Conservation (phyloP, 2,113 vertebrate genomes). For the Tragelaphus buxtoni region DNA sequence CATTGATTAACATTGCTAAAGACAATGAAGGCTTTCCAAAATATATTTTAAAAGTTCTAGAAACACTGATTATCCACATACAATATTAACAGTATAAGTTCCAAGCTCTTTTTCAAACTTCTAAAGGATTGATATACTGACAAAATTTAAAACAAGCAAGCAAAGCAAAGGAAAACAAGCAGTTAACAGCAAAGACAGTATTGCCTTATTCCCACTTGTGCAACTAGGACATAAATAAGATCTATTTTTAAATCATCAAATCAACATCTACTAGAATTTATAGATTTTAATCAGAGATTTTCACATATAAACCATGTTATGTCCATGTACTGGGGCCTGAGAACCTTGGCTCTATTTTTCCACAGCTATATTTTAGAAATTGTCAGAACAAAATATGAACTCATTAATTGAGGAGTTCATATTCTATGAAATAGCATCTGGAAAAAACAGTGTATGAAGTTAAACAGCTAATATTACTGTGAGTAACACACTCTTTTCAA, state of each 20-base stretch:
- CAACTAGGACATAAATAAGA: not conserved
- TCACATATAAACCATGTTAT: not conserved
- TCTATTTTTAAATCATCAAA: not conserved
- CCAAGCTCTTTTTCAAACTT: not conserved
- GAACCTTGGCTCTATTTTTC: not conserved
- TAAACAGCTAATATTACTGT: not conserved
- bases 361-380: not conserved
- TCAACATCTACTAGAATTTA: not conserved
- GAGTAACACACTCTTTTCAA: not conserved
- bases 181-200: not conserved
- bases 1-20: not conserved
- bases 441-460: not conserved
- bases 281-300: not conserved
- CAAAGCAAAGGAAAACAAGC: not conserved
- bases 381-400: not conserved
- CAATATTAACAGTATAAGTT: not conserved
- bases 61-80: not conserved
- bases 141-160: not conserved
- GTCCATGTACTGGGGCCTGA: not conserved
- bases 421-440: constrained; percentile 34
- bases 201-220: not conserved
- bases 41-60: not conserved
- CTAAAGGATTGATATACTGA: not conserved
- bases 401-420: not conserved
- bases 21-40: not conserved